A percentile compares a stretch with the other conserved stretches of the same genome.
phyloP scores from a whole-genome alignment of 2,888 invertebrate genomes.

The Drosophila bunnanda region DNA sequence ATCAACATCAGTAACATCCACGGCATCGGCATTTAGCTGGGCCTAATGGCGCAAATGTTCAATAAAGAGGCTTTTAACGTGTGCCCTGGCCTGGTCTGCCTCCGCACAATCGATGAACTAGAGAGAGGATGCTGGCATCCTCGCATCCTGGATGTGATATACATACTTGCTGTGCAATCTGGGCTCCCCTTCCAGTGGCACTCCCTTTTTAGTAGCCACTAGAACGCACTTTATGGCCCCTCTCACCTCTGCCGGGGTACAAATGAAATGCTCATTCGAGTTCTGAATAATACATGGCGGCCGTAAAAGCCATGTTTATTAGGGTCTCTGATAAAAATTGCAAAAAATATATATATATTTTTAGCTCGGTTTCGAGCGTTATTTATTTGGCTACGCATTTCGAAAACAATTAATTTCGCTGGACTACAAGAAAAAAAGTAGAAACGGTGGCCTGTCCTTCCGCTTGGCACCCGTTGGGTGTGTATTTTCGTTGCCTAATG shows the following conservation, averaged over 20 bases:
- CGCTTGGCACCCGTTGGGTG: conserved; percentile 19
- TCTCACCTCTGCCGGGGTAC: conserved; percentile 27
- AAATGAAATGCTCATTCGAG: conserved; percentile 45
- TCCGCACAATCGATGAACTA: background rate
- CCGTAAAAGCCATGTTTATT: conserved; percentile 44
- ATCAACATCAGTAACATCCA: conserved; percentile 4
- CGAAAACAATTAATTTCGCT: conserved; percentile 75
- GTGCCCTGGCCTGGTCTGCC: conserved; percentile 19
- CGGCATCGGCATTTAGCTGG: conserved; percentile 32
- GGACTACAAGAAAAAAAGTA: conserved; percentile 61
- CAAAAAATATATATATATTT: conserved; percentile 31
- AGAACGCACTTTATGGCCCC: conserved; percentile 63
- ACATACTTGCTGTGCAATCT: conserved; percentile 56
- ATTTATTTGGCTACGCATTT: conserved; percentile 71
- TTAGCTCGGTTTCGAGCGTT: conserved; percentile 37
- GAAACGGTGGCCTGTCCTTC: conserved; percentile 29
- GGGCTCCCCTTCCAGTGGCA: conserved; percentile 49
- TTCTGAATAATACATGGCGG: conserved; percentile 44
- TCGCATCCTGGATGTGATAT: conserved; percentile 22
- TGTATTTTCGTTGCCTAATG: conserved; percentile 20
- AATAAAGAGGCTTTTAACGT: conserved; percentile 80
- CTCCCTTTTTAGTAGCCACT: conserved; percentile 60
- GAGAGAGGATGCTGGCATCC: conserved; percentile 56
- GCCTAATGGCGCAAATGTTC: conserved; percentile 79
- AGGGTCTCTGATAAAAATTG: conserved; percentile 22